These are phyloP conservation scores for Prionailurus viverrinus DNA, from an alignment of 2,113 vertebrate genomes.

Conservation along the genomic window DNA sequence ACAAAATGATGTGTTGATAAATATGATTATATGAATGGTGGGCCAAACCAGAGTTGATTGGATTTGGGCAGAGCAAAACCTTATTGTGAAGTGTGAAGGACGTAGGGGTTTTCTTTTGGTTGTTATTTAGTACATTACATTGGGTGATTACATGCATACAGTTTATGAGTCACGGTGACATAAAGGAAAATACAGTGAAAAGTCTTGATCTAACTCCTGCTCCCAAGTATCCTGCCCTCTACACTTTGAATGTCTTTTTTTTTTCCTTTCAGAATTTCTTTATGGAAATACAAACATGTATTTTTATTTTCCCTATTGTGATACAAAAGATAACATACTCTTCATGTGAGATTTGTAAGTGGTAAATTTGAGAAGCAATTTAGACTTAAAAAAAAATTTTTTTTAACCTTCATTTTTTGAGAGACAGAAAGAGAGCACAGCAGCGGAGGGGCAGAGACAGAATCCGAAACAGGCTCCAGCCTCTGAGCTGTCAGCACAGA, in stretches of 20 bases:
- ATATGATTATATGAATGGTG: slow-evolving; percentile 51
- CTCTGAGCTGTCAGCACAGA: too few relatives aligned
- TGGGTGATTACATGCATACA: background rate
- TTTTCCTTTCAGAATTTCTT: slow-evolving; percentile 49
- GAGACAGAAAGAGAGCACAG: too few relatives aligned
- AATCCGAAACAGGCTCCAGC: too few relatives aligned
- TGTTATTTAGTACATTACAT: slow-evolving; percentile 46
- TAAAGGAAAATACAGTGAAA: slow-evolving; percentile 42
- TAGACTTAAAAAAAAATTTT: background rate
- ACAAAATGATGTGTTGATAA: slow-evolving; percentile 42
- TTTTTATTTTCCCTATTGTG: slow-evolving; percentile 42
- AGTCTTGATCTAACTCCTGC: background rate
- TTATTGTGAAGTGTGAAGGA: slow-evolving; percentile 62
- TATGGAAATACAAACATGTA: background rate
- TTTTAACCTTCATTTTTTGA: too few relatives aligned
- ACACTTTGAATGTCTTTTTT: background rate
- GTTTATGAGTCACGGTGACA: slow-evolving; percentile 38
- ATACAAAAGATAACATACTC: background rate
- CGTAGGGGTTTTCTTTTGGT: background rate
- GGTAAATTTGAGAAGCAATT: slow-evolving; percentile 39
- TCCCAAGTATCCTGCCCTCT: background rate
- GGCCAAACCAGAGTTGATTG: slow-evolving; percentile 27
- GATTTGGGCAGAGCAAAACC: slow-evolving; percentile 26
- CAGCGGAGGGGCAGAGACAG: too few relatives aligned
- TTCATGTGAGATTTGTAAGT: slow-evolving; percentile 53